Percentiles rank a stretch among this genome's conserved stretches.
phyloP scores from a whole-genome alignment of 2,113 vertebrate genomes.

The Lontra canadensis region DNA sequence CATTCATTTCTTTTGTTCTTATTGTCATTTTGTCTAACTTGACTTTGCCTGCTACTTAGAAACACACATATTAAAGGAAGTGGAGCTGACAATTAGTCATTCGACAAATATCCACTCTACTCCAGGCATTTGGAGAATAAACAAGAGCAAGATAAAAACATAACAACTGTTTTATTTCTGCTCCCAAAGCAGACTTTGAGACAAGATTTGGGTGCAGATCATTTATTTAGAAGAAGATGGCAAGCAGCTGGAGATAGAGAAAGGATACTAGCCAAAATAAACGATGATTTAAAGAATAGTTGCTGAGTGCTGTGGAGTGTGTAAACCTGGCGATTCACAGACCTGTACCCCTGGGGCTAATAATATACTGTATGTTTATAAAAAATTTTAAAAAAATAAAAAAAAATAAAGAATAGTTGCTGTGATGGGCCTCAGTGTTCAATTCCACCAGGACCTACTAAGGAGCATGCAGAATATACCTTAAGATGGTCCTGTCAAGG shows the following conservation, averaged over 20 bases:
- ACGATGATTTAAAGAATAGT: background rate
- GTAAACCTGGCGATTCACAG: no score
- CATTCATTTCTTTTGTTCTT: background rate
- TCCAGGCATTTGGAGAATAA: background rate
- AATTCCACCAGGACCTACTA: background rate
- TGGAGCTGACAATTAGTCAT: background rate
- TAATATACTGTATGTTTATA: no score
- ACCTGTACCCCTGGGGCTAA: no score
- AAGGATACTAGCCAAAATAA: background rate
- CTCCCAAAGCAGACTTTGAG: background rate
- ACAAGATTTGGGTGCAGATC: background rate
- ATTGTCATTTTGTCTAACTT: background rate
- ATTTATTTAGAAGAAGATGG: background rate
- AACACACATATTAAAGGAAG: background rate
- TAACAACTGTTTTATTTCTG: background rate
- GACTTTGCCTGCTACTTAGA: background rate
- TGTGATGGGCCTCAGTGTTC: accelerated
- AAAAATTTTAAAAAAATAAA: no score
- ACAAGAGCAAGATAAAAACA: background rate
- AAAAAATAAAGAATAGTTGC: background rate
- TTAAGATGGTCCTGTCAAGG: background rate
- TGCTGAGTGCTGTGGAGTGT: no score
- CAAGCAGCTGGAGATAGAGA: background rate
- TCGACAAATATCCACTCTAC: background rate
- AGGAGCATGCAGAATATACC: background rate